Conservation (phyloP, 1,140 invertebrate genomes). For the Triops cancriformis region DNA sequence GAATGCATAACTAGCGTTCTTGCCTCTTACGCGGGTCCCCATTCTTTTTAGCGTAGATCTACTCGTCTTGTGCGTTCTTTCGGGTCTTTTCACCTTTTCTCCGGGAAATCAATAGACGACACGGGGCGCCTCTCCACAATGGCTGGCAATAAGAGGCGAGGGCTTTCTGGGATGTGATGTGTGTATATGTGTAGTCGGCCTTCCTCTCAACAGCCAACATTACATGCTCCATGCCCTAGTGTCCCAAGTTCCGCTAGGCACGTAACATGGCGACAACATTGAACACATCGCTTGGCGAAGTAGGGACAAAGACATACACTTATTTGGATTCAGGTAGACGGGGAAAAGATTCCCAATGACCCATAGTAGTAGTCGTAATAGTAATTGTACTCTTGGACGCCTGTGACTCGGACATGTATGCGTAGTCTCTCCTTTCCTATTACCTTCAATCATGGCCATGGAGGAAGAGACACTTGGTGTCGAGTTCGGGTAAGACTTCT, state of each 20-base stretch:
- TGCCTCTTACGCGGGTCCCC: neutral
- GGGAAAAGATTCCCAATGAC: neutral
- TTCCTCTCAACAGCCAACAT: constrained; percentile 5
- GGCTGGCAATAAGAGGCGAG: neutral
- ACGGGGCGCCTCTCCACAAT: constrained; percentile 11
- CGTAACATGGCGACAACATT: neutral
- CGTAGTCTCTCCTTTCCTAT: neutral
- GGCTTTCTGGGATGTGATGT: neutral
- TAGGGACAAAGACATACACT: too few relatives aligned
- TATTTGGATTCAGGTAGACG: too few relatives aligned
- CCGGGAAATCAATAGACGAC: neutral
- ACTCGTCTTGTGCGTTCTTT: neutral
- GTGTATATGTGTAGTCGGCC: neutral
- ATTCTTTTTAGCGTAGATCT: neutral
- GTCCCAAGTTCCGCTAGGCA: neutral
- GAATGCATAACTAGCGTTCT: constrained; percentile 2
- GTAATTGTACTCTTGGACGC: neutral
- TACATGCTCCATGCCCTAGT: neutral
- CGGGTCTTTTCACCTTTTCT: neutral
- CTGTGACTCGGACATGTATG: neutral
- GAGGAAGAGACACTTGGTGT: neutral
- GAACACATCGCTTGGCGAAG: neutral
- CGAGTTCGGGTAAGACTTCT: neutral
- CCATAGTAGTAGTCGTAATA: neutral
- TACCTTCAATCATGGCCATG: neutral